Conservation (phyloP, 2,113 vertebrate species). For the Neogobius melanostomus region DNA sequence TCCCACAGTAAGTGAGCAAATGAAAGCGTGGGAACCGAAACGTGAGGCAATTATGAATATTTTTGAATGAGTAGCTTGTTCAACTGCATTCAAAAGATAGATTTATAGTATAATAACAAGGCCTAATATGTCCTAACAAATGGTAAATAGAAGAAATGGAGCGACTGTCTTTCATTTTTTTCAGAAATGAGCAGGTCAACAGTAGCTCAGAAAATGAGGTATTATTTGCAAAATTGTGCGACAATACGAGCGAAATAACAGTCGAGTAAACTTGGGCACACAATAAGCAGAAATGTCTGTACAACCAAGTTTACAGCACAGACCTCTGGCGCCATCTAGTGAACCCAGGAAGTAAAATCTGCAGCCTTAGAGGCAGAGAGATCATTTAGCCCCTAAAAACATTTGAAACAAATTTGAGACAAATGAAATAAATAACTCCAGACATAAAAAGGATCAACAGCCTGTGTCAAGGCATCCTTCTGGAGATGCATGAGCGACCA, state of each 20-base stretch:
- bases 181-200: too few species aligned
- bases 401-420: background rate
- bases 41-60: slow-evolving; percentile 27
- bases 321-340: slow-evolving; percentile 47
- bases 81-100: background rate
- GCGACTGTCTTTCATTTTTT: too few species aligned
- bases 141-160: too few species aligned
- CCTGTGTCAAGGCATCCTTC: too few species aligned
- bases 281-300: background rate
- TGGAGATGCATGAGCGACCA: too few species aligned
- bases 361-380: background rate
- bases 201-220: too few species aligned
- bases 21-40: slow-evolving; percentile 56
- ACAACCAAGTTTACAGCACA: background rate
- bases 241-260: background rate
- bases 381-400: too few species aligned
- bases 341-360: too few species aligned
- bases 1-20: slow-evolving; percentile 49
- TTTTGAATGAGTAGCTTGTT: background rate
- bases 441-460: too few species aligned
- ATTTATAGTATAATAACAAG: too few species aligned
- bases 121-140: too few species aligned
- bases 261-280: background rate
- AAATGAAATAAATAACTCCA: background rate
- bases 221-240: too few species aligned